Base-by-base conservation (phyloP, 2,797 vertebrate genomes). In the Pangasius larnaudii region DNA sequence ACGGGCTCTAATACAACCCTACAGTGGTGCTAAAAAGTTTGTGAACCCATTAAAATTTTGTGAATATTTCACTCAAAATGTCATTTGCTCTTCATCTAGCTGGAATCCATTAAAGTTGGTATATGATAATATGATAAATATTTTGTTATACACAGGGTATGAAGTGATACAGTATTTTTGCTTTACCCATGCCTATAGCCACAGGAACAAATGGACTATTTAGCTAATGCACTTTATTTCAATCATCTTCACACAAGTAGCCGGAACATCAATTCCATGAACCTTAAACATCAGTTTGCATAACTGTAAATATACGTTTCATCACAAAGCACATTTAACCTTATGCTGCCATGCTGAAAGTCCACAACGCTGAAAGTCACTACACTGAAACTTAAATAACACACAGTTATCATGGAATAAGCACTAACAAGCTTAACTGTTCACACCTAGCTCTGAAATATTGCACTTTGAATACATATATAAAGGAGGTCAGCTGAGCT, bases 11-110 rank as follows among this genome's bases (percentile, higher is more conserved):
- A 77, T 67, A 80, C 42, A 19, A 72, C 51, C 72, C 49, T 84
- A 84, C 33, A 18, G 58, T 51, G 74, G 39, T 74, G 58, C 77
- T 80, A 53, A 51, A 84, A 69, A 69, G 42, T 84, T 67, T 69
- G 59, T 65, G 39, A 49, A 83, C 39, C 3, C 39, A n/a, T 82
- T 19, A 46, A 63, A 63, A 49, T 65, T n/a, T 2, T 53, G 19
- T 24, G 18, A 51, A 53, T 22, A 53, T 84, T 69, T 67, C 9
- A 67, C 61, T 67, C 16, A 51, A 83, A 67, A 33, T 84, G 13
- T 84, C 61, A 69, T 67, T 46, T 67, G 30, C 18, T 61, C 33
- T 63, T 67, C 39, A 65, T 81, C 33, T 61, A 39, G 4, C n/a
- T 51, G 51, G 18, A 84, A 53, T 19, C 42, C n/a, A 30, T 51